phyloP scores from a whole-genome alignment of 2,888 invertebrate species.

The Dryomyza anilis region DNA sequence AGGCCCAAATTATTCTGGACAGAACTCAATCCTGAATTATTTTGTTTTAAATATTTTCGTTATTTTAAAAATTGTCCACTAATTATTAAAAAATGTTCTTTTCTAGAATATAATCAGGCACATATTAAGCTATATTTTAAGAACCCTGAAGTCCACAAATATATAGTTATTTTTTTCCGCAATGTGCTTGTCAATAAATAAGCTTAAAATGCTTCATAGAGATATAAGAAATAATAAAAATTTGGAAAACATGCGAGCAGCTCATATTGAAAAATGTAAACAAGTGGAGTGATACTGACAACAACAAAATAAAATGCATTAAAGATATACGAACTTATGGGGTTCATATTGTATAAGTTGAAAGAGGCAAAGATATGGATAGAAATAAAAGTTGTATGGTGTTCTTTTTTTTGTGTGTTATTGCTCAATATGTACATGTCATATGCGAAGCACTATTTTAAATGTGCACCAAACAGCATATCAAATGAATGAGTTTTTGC shows the following conservation, averaged over 20 bases:
- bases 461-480: not conserved
- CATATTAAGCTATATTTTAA: too few relatives aligned
- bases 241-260: not conserved
- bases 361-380: too few relatives aligned
- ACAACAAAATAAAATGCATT: not conserved
- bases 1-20: too few relatives aligned
- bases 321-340: too few relatives aligned
- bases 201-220: not conserved
- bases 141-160: not conserved
- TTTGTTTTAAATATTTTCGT: too few relatives aligned
- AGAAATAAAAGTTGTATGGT: too few relatives aligned
- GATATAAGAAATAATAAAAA: not conserved
- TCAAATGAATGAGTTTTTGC: not conserved
- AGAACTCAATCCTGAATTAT: too few relatives aligned
- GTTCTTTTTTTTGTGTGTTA: too few relatives aligned
- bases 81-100: too few relatives aligned
- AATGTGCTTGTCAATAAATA: slow-evolving; percentile 2
- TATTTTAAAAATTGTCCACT: too few relatives aligned
- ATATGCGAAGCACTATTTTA: not conserved
- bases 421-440: not conserved
- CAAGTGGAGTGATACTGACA: not conserved
- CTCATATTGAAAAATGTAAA: not conserved
- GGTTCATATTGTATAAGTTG: too few relatives aligned
- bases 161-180: not conserved
- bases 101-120: too few relatives aligned